A percentile compares a stretch with the other conserved stretches of the same genome.
Evolutionary conservation across 2,888 invertebrate genomes (phyloP).

Genomic region (Bruchidius siliquastri): DNA sequence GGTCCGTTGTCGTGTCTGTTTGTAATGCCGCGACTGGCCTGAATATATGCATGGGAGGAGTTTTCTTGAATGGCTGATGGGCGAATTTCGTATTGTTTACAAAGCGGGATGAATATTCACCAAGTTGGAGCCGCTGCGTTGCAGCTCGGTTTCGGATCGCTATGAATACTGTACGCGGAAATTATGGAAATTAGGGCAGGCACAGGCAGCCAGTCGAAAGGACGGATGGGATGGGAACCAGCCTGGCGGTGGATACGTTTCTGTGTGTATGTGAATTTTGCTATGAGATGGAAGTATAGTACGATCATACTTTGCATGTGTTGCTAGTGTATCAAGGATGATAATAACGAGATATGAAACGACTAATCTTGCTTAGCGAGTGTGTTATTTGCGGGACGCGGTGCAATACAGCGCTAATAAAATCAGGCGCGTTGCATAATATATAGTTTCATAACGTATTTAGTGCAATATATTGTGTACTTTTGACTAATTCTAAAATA

Average conservation of each 20-base stretch:
- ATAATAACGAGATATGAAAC: too few relatives aligned
- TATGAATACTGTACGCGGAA: background rate
- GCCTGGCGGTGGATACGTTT: background rate
- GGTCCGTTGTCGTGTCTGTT: background rate
- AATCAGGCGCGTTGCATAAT: too few relatives aligned
- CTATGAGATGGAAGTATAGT: background rate
- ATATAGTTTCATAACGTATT: too few relatives aligned
- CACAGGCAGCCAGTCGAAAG: background rate
- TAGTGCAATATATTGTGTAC: too few relatives aligned
- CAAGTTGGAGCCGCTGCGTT: background rate
- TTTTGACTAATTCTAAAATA: too few relatives aligned
- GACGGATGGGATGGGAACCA: background rate
- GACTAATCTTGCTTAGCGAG: too few relatives aligned
- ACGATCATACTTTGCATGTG: too few relatives aligned
- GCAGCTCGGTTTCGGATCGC: background rate
- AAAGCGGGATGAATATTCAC: background rate
- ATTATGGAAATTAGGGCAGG: background rate
- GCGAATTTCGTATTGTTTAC: background rate
- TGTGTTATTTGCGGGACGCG: too few relatives aligned
- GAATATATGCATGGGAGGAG: background rate
- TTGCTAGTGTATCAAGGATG: too few relatives aligned
- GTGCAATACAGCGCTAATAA: too few relatives aligned
- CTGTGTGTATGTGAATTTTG: background rate
- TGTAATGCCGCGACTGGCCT: background rate
- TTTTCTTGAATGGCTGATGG: background rate